These are phyloP conservation scores for Isichthys henryi DNA, from an alignment of 2,113 vertebrate species.

Conservation along the genomic window DNA sequence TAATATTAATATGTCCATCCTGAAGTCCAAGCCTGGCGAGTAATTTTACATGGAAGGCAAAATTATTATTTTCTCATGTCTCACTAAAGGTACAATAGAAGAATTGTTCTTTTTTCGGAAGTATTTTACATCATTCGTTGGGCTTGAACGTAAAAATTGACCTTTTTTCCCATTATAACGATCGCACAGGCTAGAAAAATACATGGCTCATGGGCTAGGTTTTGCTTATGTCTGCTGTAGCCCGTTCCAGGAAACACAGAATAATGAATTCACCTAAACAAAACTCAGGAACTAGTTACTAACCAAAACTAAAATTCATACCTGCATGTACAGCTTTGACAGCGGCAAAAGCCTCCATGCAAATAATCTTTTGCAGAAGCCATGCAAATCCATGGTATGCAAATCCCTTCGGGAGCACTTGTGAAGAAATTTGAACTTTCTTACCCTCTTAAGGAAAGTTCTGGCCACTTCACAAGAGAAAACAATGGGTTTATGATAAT, in stretches of 20 bases:
- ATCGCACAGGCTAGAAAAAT: background rate
- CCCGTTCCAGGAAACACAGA: background rate
- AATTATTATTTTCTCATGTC: background rate
- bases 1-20: background rate
- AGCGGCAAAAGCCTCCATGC: constrained; percentile 17
- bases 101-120: background rate
- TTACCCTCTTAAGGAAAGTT: background rate
- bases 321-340: background rate
- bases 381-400: constrained; percentile 24
- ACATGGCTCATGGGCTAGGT: background rate
- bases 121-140: background rate
- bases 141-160: background rate
- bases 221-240: background rate
- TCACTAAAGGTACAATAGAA: background rate
- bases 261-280: background rate
- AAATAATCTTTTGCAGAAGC: constrained; percentile 17
- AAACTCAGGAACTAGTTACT: background rate
- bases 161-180: background rate
- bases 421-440: background rate
- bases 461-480: background rate
- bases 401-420: constrained; percentile 11
- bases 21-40: background rate
- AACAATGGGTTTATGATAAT: background rate
- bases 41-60: background rate
- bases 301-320: constrained; percentile 2